These are phyloP conservation scores for Riparia riparia DNA, from an alignment of 2,113 vertebrate genomes.

Conservation along the genomic window DNA sequence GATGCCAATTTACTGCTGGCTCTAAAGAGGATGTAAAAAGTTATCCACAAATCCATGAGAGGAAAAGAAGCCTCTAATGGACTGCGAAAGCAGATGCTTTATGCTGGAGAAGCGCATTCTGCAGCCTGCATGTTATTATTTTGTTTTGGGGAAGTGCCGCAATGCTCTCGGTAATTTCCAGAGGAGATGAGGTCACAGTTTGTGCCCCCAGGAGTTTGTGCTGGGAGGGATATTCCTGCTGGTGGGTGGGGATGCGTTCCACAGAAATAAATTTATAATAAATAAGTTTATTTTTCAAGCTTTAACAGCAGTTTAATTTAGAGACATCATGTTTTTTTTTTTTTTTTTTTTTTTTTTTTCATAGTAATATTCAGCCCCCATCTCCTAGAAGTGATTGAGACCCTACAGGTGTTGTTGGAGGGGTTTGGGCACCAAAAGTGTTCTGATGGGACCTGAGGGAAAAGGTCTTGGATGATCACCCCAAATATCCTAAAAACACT, in stretches of 20 bases:
- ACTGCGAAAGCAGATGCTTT: conserved; percentile 50
- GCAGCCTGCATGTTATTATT: not conserved
- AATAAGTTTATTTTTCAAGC: not conserved
- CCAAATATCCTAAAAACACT: not conserved
- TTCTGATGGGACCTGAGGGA: not conserved
- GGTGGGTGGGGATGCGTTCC: not conserved
- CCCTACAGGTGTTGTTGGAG: not conserved
- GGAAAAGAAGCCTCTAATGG: conserved; percentile 17
- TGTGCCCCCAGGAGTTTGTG: not conserved
- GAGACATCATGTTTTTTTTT: not conserved
- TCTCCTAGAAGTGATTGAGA: not conserved
- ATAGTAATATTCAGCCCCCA: not conserved
- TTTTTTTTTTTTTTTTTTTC: conserved; percentile 15
- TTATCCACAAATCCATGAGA: conserved; percentile 19
- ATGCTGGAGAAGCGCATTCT: conserved; percentile 28
- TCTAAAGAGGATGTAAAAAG: not conserved
- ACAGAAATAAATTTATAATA: not conserved
- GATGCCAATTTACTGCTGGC: not conserved
- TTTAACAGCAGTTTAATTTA: not conserved
- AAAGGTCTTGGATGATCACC: not conserved
- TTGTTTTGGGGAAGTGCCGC: not conserved
- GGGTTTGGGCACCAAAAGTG: not conserved
- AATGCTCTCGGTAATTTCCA: not conserved
- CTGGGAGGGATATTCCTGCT: not conserved
- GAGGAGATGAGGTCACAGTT: not conserved